phyloP scores from a whole-genome alignment of 1,140 invertebrate genomes.

The Drosophila busckii region DNA sequence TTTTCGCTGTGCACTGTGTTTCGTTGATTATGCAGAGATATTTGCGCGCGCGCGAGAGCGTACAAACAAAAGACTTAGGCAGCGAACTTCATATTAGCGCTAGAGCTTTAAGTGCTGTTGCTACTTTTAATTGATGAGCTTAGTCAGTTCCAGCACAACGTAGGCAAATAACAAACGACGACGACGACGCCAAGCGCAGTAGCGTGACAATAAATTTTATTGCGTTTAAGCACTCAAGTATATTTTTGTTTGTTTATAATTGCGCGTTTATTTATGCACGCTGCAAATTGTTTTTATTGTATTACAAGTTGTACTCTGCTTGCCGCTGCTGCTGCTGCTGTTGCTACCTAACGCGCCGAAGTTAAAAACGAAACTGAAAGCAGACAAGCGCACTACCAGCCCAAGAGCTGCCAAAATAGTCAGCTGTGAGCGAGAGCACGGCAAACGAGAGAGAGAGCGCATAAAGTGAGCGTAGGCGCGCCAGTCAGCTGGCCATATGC shows the following conservation, averaged over 20 bases:
- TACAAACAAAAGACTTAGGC: conserved; percentile 67
- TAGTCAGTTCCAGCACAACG: too few species aligned
- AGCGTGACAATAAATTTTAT: conserved; percentile 54
- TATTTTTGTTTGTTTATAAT: conserved; percentile 28
- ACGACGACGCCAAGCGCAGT: conserved; percentile 11
- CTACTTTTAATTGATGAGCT: too few species aligned
- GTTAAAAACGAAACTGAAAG: conserved; percentile 68
- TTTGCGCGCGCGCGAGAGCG: conserved; percentile 43
- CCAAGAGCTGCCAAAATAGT: conserved; percentile 50
- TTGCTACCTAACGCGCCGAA: conserved; percentile 59
- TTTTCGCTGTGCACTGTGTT: conserved; percentile 32
- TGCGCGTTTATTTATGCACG: conserved; percentile 2
- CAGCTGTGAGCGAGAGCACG: too few species aligned
- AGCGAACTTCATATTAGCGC: conserved; percentile 51
- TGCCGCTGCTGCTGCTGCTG: conserved; percentile 20
- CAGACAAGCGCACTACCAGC: conserved; percentile 25
- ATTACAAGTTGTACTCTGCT: too few species aligned
- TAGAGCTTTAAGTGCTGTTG: conserved; percentile 9
- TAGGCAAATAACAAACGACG: conserved; percentile 19
- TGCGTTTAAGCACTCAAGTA: conserved; percentile 47
- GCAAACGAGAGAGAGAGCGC: neutral
- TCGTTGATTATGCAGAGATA: conserved; percentile 41
- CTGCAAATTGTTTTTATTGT: conserved; percentile 29
- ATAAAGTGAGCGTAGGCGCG: neutral
- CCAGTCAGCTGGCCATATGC: too few species aligned